Conservation (phyloP, 1,140 invertebrate species). For the Hesperophylax magnus region DNA sequence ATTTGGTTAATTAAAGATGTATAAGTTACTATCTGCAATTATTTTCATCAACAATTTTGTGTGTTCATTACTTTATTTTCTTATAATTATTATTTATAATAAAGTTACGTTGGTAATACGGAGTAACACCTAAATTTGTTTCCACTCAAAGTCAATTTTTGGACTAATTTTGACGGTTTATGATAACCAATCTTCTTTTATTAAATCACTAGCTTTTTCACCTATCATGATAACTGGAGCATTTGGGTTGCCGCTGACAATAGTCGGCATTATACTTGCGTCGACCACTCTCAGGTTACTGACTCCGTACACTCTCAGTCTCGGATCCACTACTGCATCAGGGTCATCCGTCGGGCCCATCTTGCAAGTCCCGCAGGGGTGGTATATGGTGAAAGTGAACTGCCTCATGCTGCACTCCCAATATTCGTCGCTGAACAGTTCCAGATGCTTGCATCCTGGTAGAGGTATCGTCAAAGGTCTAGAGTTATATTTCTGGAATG, state of each 20-base stretch:
- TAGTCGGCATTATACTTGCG: constrained; percentile 85
- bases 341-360: constrained; percentile 86
- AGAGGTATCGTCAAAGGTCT: constrained; percentile 83
- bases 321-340: constrained; percentile 85
- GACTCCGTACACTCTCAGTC: constrained; percentile 82
- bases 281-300: constrained; percentile 81
- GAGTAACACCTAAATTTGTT: constrained; percentile 6
- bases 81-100: neutral
- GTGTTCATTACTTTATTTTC: no score
- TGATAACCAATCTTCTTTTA: constrained; percentile 81
- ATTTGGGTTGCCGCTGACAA: constrained; percentile 87
- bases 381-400: constrained; percentile 89
- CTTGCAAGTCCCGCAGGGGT: constrained; percentile 87
- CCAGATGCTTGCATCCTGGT: constrained; percentile 82
- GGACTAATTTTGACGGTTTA: constrained; percentile 58
- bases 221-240: constrained; percentile 85
- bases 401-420: constrained; percentile 88
- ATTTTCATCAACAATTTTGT: no score
- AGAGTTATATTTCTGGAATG: constrained; percentile 86
- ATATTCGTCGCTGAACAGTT: constrained; percentile 85
- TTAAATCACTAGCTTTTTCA: constrained; percentile 86
- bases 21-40: no score
- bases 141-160: neutral
- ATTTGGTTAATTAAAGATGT: no score
- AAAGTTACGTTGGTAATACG: neutral